Base-by-base conservation (phyloP, 2,888 invertebrate genomes). In the Scaptomyza cyrtandrae region DNA sequence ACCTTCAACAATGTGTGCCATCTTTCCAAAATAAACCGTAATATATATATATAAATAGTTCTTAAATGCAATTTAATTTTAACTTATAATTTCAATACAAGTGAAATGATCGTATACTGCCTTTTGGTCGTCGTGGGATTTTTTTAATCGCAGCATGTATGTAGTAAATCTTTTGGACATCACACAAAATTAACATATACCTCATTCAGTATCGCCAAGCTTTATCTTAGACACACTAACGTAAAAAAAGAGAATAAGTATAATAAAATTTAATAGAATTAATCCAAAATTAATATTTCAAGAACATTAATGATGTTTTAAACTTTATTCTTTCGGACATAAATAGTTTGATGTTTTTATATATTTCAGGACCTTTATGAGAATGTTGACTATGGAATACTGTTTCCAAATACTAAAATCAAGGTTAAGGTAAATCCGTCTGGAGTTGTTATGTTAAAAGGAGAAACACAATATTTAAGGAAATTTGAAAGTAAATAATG, bases 401-500 rank as follows among this genome's bases (percentile, higher is more conserved):
- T 97, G 53, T 95, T 95, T 44, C 95, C 97, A 33, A 95, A 96
- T 90, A 97, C 97, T 52, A 97, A 97, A 93, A 97, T 97, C 90
- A 97, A 97, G 94, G 97, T 97, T 75, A 97, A 97, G 94, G 97
- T 97, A 43, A 97, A 97, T 93, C 97, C 97, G 80, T 97, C 97
- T 92, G 97, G 97, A 94, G 97, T 97, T 75, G 97, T 97, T 54
- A 97, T 97, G 89, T 93, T 97, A 55, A 94, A 96, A 86, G 96
- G 96, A 11, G 96, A 97, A 91, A 95, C 96, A 24, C 96, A 96
- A 90, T 84, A 72, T 53, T 48, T 59, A 11, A 73, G 66, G 37
- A 64, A 75, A 33, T 66, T 69, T 49, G 71, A 74, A 66, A 14
- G 29, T 19, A 35, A 39, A 49, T 19, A 7, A 14, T 14, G 35